Evolutionary conservation across 2,113 vertebrate genomes (phyloP), one percentile per base, ranked within the genome.

Genomic region (Kobus ellipsiprymnus): DNA sequence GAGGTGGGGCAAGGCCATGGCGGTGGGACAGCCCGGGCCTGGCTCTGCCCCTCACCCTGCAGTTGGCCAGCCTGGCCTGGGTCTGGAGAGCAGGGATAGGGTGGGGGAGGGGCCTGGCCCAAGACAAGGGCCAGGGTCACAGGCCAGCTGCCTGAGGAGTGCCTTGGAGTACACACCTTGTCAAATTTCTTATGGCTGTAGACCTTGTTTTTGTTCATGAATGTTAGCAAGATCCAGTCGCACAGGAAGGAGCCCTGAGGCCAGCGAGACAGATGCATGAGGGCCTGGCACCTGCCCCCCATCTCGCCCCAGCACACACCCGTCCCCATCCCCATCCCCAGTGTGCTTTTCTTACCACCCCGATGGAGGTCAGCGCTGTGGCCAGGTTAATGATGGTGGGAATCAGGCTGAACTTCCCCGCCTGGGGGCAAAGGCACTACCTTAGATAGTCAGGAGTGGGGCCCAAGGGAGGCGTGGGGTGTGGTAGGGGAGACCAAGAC

Each of bases 141-240:
- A 5, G 97, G 97, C 97, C 95, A 97, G 92, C 95, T 91, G 36
- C 64, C 89, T 12, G 87, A 23, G 74, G 88, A 19, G 16, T 7
- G 16, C 29, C 10, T 67, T 1, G 81, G 91, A 0, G 16, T 97
- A 98, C 97, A 96, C 98, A 99, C 99, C 98, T 99, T 99, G 94
- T 99, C 99, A 77, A 99, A 99, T 98, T 99, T 99, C 97, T 98
- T 99, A 8, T 99, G 98, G 83, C 99, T 99, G 98, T 99, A 99
- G 96, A 99, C 94, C 93, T 99, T 99, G 91, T 99, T 98, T 98
- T 99, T 99, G 98, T 99, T 99, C 97, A 99, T 99, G 98, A 99
- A 99, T 0, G 99, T 99, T 96, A 99, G 98, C 99, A 99, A 98
- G 97, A 99, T 99, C 99, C 99, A 99, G 98, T 99, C 99, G 21